Evolutionary conservation across 2,113 vertebrate species (phyloP).

Genomic region (Elanus axillaris): DNA sequence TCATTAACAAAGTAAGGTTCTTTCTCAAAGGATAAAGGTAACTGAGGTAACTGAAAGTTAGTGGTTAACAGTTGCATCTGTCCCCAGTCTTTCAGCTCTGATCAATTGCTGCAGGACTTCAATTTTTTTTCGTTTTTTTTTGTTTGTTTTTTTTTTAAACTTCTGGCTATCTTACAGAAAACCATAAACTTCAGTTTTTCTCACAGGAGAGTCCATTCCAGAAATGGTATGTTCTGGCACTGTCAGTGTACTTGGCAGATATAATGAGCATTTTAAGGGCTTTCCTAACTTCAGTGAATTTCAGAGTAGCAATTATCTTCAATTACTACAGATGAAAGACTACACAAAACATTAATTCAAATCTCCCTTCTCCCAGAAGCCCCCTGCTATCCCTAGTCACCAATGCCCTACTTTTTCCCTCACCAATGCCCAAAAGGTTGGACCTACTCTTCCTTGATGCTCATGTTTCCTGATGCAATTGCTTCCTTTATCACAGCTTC

Average conservation of each 20-base stretch:
- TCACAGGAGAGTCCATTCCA: neutral
- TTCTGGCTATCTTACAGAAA: neutral
- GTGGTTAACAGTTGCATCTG: neutral
- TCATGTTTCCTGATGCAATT: accelerated
- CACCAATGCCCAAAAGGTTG: neutral
- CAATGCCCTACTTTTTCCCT: neutral
- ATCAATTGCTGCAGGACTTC: neutral
- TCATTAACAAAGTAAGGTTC: neutral
- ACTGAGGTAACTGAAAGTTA: neutral
- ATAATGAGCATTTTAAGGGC: neutral
- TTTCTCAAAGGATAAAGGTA: neutral
- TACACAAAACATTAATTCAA: neutral
- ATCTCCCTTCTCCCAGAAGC: neutral
- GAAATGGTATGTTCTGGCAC: neutral
- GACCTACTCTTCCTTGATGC: neutral
- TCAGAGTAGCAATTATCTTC: constrained; percentile 13
- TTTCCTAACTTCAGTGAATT: neutral
- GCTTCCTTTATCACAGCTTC: neutral
- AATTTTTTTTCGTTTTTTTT: neutral
- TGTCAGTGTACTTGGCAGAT: neutral
- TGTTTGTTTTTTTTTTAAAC: neutral
- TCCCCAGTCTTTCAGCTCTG: neutral
- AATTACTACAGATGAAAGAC: constrained; percentile 25
- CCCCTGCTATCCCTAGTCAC: neutral
- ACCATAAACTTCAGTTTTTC: neutral